A percentile compares a stretch with the other conserved stretches of the same genome.
Evolutionary conservation across 2,888 invertebrate species (phyloP).

Genomic region (Tholera decimalis): DNA sequence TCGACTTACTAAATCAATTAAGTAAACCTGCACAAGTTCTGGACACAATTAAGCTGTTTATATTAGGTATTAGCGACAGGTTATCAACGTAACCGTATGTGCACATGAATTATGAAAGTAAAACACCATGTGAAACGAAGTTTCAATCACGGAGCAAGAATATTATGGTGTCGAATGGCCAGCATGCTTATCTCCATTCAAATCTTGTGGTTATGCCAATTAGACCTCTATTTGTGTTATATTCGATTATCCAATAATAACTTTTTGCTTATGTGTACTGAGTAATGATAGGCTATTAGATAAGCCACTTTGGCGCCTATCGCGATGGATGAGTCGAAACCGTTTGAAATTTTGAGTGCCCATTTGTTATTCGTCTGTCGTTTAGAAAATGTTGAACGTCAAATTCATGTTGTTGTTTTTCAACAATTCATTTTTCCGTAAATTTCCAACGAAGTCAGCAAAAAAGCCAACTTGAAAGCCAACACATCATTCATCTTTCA

Average conservation of each 20-base stretch:
- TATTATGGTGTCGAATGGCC: slow-evolving; percentile 35
- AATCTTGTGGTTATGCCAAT: slow-evolving; percentile 37
- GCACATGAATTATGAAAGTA: slow-evolving; percentile 59
- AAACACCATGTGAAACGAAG: slow-evolving; percentile 49
- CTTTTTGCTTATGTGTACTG: slow-evolving; percentile 41
- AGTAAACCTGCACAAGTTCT: slow-evolving; percentile 76
- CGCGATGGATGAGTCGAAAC: slow-evolving; percentile 43
- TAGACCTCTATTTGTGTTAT: slow-evolving; percentile 51
- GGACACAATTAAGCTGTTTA: slow-evolving; percentile 78
- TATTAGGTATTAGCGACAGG: slow-evolving; percentile 72
- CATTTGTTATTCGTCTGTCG: slow-evolving; percentile 57
- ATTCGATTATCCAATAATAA: slow-evolving; percentile 45
- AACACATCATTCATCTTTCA: slow-evolving; percentile 90
- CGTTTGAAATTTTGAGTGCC: slow-evolving; percentile 43
- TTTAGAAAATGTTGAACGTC: slow-evolving; percentile 65
- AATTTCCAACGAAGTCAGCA: slow-evolving; percentile 70
- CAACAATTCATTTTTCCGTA: slow-evolving; percentile 69
- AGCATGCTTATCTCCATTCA: slow-evolving; percentile 23
- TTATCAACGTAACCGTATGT: slow-evolving; percentile 55
- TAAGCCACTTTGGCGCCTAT: slow-evolving; percentile 43
- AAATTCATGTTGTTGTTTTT: slow-evolving; percentile 75
- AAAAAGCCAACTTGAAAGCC: slow-evolving; percentile 72
- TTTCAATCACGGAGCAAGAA: slow-evolving; percentile 54
- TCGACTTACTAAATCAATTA: slow-evolving; percentile 78
- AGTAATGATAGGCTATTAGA: slow-evolving; percentile 50